Base-by-base conservation (phyloP, 2,113 vertebrate species). In the Chlorodrepanis virens region DNA sequence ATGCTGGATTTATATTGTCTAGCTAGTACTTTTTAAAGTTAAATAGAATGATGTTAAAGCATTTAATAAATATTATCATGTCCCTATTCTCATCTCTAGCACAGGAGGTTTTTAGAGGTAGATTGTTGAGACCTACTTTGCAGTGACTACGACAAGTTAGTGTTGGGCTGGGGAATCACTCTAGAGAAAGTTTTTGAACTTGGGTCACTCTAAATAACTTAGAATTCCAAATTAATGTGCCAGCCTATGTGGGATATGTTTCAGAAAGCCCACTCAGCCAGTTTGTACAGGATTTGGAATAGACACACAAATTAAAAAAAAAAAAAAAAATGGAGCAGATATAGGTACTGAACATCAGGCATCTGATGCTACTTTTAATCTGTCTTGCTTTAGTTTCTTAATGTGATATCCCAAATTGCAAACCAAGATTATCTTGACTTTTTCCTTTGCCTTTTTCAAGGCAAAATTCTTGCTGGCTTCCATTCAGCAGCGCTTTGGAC, bases 391-490 rank as follows among this genome's bases (percentile, higher is more conserved):
- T 74, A 77, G 15, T 93, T 95, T 88, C 56, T 61, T 77, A 74
- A 37, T 75, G 23, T 71, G 88, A 88, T 56, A 93, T 83, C 53
- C 72, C 57, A 90, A 60, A 44, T 31, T 90, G 61, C 56, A 93
- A 96, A 96, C n/a, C 6, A 31, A 88, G 72, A 76, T 90, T 90
- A 90, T 89, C 65, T 60, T 63, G 75, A 88, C 0, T 2, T 79
- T 84, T 95, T 93, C 27, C 33, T 89, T 78, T 84, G 61, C 28
- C 8, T 74, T 95, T 92, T 81, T 94, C 74, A 93, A 92, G 49
- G 76, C 44, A 96, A 84, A 92, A 61, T 54, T 91, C 35, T 84
- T 90, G 14, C 68, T 94, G 90, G 67, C 75, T 86, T 88, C 59
- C 69, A 47, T 65, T 94, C 71, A 95, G 60, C 10, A 14, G 63